Base-by-base conservation (phyloP, 2,888 invertebrate species). In the Meiosimyza decipiens region DNA sequence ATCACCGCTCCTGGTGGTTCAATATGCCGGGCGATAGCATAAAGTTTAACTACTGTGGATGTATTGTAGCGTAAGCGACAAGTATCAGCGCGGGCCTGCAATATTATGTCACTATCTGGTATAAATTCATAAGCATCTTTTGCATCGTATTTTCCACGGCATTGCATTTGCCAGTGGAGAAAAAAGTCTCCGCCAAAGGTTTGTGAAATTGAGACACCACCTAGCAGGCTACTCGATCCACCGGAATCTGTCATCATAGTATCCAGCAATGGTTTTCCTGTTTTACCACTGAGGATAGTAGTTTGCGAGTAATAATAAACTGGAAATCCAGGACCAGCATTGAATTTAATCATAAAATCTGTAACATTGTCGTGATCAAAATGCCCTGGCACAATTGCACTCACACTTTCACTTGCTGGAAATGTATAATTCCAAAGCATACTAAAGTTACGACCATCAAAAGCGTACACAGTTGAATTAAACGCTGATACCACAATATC, bases 301-400 rank as follows among this genome's bases (percentile, higher is more conserved):
- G 87, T 87, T 74, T 92, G 89, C 5, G 94, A 92, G 81, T 93
- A 92, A 82, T 92, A 93, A 83, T 93, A 93, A 0, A 92, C 88
- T 0, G 93, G 93, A 85, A 91, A 93, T 12, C 91, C 93, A 0
- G 92, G 91, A 0, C 93, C 93, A 51, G 90, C 85, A 76, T 86
- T 87, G 60, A 87, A 93, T 78, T 93, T 93, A 1, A 95, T 89
- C 87, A 94, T 89, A 81, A 95, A 93, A 84, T 95, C 95, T 0
- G 94, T 93, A 7, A 92, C 86, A 77, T 91, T 89, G 81, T 95
- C 95, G 77, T 91, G 90, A 83, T 94, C 93, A 81, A 92, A 95
- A 84, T 91, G 94, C 0, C 93, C 94, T 2, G 93, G 93, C 13
- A 93, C 91, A 55, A 94, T 94, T 66, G 93, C 90, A 80, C 93